Percentiles rank a stretch among this genome's conserved stretches.
phyloP scores from a whole-genome alignment of 2,113 vertebrate species.

The Epinephelus fuscoguttatus region DNA sequence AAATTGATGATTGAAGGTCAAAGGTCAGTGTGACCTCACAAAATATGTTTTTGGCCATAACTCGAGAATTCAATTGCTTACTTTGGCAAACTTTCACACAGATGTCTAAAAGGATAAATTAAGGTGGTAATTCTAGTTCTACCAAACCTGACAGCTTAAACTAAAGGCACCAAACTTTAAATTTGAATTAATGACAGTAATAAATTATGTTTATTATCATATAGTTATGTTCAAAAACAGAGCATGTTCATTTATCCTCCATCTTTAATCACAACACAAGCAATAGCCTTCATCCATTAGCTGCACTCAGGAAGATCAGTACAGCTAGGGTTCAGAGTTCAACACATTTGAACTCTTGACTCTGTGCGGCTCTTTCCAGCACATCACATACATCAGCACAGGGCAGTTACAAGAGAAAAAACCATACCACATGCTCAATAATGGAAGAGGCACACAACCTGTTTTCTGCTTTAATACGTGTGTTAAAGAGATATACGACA shows the following conservation, averaged over 20 bases:
- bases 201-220: background rate
- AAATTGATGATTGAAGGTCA: too few species aligned
- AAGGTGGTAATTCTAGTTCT: too few species aligned
- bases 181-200: too few species aligned
- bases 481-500: background rate
- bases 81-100: too few species aligned
- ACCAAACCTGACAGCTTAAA: background rate
- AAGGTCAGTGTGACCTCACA: too few species aligned
- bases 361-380: background rate
- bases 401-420: background rate
- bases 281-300: background rate
- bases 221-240: background rate
- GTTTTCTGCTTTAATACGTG: background rate
- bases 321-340: conserved; percentile 8
- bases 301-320: background rate
- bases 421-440: conserved; percentile 2
- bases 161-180: background rate
- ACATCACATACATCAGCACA: background rate
- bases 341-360: conserved; percentile 8
- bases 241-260: background rate
- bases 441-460: background rate
- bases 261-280: background rate
- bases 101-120: too few species aligned
- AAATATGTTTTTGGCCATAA: too few species aligned
- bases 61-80: too few species aligned